Evolutionary conservation across 1,140 invertebrate species (phyloP).

Genomic region (Belonocnema kinseyi): DNA sequence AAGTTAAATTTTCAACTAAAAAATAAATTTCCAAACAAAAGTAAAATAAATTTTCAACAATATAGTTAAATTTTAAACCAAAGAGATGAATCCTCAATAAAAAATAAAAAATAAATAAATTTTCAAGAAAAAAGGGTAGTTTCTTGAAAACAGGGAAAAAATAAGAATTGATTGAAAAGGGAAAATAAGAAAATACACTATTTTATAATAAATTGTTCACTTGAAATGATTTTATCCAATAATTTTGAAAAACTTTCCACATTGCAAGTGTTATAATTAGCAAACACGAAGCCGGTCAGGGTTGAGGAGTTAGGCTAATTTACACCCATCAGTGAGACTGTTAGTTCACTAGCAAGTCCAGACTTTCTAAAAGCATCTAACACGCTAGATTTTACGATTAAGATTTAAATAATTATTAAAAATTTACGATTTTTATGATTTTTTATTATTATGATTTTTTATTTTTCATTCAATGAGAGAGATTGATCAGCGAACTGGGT

Average conservation of each 20-base stretch:
- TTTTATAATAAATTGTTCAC: not conserved
- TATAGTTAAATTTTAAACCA: no score
- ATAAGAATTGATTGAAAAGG: not conserved
- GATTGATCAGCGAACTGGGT: no score
- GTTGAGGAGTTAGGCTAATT: conserved; percentile 16
- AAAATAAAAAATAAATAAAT: no score
- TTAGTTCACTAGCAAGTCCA: not conserved
- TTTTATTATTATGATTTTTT: no score
- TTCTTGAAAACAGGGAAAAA: not conserved
- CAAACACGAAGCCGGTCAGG: conserved; percentile 2
- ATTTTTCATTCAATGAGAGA: not conserved
- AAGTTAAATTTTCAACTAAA: no score
- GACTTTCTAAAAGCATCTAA: conserved; percentile 10
- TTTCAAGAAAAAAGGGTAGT: no score
- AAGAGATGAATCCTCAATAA: no score
- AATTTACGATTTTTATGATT: no score
- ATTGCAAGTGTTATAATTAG: not conserved
- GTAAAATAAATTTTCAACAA: no score
- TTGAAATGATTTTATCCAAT: not conserved
- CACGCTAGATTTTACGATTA: not conserved
- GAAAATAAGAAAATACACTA: no score
- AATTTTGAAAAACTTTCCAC: not conserved
- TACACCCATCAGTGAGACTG: not conserved
- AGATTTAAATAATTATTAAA: not conserved
- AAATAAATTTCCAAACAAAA: no score